Conservation (phyloP, 1,140 invertebrate species). For the Lordiphosa stackelbergi region DNA sequence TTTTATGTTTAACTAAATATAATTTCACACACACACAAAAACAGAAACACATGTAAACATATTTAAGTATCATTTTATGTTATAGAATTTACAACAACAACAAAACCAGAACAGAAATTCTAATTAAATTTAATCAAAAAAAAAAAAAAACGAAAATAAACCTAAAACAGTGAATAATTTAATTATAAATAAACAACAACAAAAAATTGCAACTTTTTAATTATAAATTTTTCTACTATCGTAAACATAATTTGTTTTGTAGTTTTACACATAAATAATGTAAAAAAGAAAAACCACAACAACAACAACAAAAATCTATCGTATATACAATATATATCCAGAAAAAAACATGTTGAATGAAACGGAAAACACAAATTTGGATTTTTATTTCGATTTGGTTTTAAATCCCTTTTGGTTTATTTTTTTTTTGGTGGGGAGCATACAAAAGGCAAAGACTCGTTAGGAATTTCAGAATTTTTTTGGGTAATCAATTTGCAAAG, state of each 20-base stretch:
- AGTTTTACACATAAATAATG: constrained; percentile 60
- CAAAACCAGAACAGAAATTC: constrained; percentile 19
- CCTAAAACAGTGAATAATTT: constrained; percentile 63
- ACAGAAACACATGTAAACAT: constrained; percentile 24
- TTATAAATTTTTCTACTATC: constrained; percentile 28
- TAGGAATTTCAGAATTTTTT: constrained; percentile 43
- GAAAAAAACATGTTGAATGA: constrained; percentile 53
- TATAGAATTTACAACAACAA: constrained; percentile 52
- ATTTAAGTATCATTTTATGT: constrained; percentile 38
- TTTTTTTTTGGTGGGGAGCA: no score
- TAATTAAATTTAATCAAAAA: constrained; percentile 37
- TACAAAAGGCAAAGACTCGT: constrained; percentile 42
- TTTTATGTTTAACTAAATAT: constrained; percentile 46
- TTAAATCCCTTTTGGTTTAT: no score
- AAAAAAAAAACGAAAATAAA: constrained; percentile 16
- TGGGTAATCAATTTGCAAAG: constrained; percentile 49
- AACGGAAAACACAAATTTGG: constrained; percentile 15
- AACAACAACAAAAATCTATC: constrained; percentile 29
- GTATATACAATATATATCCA: constrained; percentile 51
- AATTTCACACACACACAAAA: constrained; percentile 42
- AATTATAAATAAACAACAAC: constrained; percentile 30
- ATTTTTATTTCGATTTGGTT: background rate
- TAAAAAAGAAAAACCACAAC: constrained; percentile 33
- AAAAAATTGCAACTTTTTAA: constrained; percentile 21
- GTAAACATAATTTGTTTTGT: constrained; percentile 57